These are phyloP conservation scores for Poecilia picta DNA, from an alignment of 2,797 vertebrate species.

Conservation along the genomic window DNA sequence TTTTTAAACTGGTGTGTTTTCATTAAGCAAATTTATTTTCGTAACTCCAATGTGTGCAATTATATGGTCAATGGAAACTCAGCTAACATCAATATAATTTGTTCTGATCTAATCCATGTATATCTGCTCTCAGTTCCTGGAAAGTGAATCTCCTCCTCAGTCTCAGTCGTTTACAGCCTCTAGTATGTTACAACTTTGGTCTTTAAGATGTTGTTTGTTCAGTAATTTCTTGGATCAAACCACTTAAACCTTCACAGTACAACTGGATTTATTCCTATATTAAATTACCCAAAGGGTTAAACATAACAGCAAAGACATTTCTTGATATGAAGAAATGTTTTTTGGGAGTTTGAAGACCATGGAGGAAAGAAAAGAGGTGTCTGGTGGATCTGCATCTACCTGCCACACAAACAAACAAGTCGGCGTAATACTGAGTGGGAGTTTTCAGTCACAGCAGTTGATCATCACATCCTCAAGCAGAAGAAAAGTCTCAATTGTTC, in stretches of 20 bases:
- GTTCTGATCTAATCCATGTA: neutral
- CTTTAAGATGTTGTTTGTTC: neutral
- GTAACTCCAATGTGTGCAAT: too few species aligned
- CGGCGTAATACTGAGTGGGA: slow-evolving; percentile 17
- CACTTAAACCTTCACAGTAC: neutral
- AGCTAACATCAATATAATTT: neutral
- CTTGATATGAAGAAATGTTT: neutral
- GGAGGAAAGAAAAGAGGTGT: slow-evolving; percentile 40
- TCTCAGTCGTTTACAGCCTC: neutral
- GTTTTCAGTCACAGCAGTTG: slow-evolving; percentile 45
- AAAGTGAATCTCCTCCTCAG: neutral
- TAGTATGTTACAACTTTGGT: neutral
- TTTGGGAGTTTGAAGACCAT: slow-evolving; percentile 33
- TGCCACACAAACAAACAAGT: slow-evolving; percentile 49
- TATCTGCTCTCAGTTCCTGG: neutral
- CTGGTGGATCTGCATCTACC: slow-evolving; percentile 24
- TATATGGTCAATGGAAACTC: too few species aligned
- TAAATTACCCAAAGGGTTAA: neutral
- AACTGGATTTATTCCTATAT: neutral
- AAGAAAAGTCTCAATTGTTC: slow-evolving; percentile 63
- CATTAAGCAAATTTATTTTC: too few species aligned
- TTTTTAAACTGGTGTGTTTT: too few species aligned
- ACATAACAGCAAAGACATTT: slow-evolving; percentile 7
- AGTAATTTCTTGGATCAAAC: neutral
- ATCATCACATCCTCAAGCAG: slow-evolving; percentile 51